Base-by-base conservation (phyloP, 1,140 invertebrate species). In the Araneus ventricosus region DNA sequence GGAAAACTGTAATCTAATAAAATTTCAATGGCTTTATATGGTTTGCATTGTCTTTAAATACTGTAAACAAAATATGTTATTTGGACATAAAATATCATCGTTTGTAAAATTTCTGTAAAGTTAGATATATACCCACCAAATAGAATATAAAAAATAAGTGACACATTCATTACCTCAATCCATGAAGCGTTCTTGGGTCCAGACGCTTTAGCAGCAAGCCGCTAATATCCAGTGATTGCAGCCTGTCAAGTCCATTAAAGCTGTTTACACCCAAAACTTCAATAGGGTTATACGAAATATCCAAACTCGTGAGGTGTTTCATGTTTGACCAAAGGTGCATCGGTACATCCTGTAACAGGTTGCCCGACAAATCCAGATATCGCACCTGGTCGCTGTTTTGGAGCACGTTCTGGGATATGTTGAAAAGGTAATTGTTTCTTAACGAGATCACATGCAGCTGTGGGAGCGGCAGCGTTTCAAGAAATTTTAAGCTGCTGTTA, bases 201-300 rank as follows among this genome's bases (percentile, higher is more conserved):
- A 94, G 80, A 67, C 84, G 91, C 63, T 93, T 90, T 17, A 94
- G 27, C 17, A 45, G 37, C 10, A 94, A 61, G n/a, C 92, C 89
- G 24, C 93, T 80, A 20, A 94, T 94, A 59, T 94, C 94, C 52
- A 94, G 84, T 20, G 86, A 20, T 86, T 88, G 75, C 17, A 94
- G 84, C 8, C 85, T 91, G 27, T 94, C 80, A 3, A 94, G 84
- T 24, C 88, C 94, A 27, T 87, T 24, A 79, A 94, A 94, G 61
- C 92, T 94, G 7, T 70, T 67, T 7, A 88, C 59, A 39, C 92
- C 92, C 6, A 94, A 57, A 30, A 92, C 75, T 52, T 94, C 93
- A 10, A 94, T 94, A 10, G 93, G 94, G 93, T 94, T 94, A n/a
- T 57, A 22, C 22, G 92, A 67, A 10, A 94, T 57, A 30, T 92